Evolutionary conservation across 2,888 invertebrate genomes (phyloP), one percentile per base, ranked within the genome.

Genomic region (Encarsia formosa): DNA sequence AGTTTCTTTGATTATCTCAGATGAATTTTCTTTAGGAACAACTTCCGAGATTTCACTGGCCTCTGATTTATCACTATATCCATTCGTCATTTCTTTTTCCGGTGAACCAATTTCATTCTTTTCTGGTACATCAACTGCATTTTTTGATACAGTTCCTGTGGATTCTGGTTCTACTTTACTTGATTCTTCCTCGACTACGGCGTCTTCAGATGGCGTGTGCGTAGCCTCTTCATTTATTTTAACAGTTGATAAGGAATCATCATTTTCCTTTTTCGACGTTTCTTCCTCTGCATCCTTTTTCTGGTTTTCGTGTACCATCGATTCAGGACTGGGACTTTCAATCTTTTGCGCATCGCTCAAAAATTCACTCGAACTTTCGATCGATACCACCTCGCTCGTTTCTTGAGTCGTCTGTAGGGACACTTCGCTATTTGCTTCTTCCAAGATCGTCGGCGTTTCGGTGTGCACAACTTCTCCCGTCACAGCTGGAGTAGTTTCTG

Each of bases 291-390:
- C 55, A 4, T 58, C 59, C 16, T 59, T 63, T 19, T 52, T 61
- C 24, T 24, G 16, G 11, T 20, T 47, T 13, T 67, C 64, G 22
- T 61, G 60, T 19, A 54, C 54, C 24, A 61, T 50, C 1, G 65
- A 65, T 19, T 64, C 65, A 0, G 60, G 60, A 56, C 62, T 64
- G 2, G 63, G 62, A 26, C 60, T 63, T 43, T 63, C 81, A 63
- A 80, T 79, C 70, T 84, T 84, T 62, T 81, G 82, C 59, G 82
- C 80, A 70, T 84, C 81, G 76, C 83, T 84, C 66, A 82, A 84
- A 52, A 78, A 66, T 57, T 79, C 79, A 63, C 77, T 79, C 57
- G 79, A 77, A 65, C 78, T 76, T 52, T 78, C 79, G 58, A 78
- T 78, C 49, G 79, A 73, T 19, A 78, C 74, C 24, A 77, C 73